phyloP scores from a whole-genome alignment of 2,797 vertebrate species.

The Sciurus carolinensis region DNA sequence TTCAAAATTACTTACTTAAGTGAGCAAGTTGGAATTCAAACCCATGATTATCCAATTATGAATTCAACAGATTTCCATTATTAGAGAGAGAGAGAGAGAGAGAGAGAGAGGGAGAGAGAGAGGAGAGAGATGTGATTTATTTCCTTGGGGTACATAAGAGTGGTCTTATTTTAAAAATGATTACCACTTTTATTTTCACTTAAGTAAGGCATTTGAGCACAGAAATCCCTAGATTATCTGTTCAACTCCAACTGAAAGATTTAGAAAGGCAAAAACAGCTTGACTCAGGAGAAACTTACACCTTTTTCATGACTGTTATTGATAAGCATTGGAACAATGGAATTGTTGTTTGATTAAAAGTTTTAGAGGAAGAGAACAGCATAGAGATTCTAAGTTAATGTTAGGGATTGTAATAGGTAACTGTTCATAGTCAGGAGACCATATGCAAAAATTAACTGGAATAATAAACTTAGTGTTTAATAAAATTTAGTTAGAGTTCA shows the following conservation, averaged over 20 bases:
- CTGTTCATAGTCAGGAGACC: background rate
- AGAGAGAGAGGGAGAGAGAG: no score
- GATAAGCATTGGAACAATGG: background rate
- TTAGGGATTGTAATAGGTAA: background rate
- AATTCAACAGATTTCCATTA: background rate
- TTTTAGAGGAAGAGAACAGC: background rate
- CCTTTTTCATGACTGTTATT: background rate
- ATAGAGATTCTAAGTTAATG: background rate
- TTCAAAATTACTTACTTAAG: background rate
- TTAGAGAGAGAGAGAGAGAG: background rate
- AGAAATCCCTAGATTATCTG: background rate
- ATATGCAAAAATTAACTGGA: background rate
- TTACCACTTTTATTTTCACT: conserved; percentile 43
- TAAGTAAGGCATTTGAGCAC: background rate
- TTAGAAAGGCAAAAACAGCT: background rate
- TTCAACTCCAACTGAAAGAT: background rate
- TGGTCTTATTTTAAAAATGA: background rate
- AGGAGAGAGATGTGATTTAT: background rate
- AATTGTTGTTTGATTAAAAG: background rate
- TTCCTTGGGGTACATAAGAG: background rate
- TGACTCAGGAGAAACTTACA: background rate
- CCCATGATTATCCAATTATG: background rate
- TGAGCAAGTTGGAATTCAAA: conserved; percentile 18
- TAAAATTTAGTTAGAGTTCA: background rate
- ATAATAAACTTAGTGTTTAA: background rate